Evolutionary conservation across 2,797 vertebrate species (phyloP), one percentile per base, ranked within the genome.

Genomic region (Betta splendens): DNA sequence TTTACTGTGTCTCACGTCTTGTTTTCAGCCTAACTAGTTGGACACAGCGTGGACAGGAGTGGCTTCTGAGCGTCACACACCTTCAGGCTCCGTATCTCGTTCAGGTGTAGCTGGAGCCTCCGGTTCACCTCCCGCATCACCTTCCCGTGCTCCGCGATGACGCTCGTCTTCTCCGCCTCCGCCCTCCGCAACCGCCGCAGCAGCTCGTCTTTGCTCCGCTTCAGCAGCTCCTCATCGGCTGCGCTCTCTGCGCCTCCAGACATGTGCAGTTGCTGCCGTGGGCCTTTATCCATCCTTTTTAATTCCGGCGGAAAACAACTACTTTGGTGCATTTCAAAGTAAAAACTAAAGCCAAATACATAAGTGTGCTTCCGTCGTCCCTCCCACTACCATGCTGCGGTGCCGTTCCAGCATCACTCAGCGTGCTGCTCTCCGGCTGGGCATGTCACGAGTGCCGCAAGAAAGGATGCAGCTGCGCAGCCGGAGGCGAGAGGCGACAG

Each of bases 111-210:
- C 91, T 98, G 97, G 31, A 98, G 94, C 39, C 95, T 93, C 57
- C 97, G 95, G 90, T 98, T 98, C 78, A 98, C 95, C 87, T 98
- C 97, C 35, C 94, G 92, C 92, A 98, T 98, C 79, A 98, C 93
- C 81, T 96, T 95, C 78, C 95, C 93, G 89, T 98, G 97, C 84
- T 98, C 97, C 89, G 98, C 83, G 89, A 98, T 98, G 70, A 95
- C 94, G 87, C 94, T 93, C 93, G 96, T 94, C 89, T 95, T 97
- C 73, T 97, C 95, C 31, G 94, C 92, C 85, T 98, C 96, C 2
- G 95, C 90, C 71, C 92, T 93, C 70, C 96, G 91, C 79, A 98
- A 87, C 87, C 94, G 90, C 69, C 93, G 92, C 70, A 98, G 89
- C 90, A 98, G 91, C 81, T 98, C 95, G 63, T 97, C 96, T 76